Evolutionary conservation across 2,888 invertebrate species (phyloP), one percentile per base, ranked within the genome.

Genomic region (Meandrusa payeni): DNA sequence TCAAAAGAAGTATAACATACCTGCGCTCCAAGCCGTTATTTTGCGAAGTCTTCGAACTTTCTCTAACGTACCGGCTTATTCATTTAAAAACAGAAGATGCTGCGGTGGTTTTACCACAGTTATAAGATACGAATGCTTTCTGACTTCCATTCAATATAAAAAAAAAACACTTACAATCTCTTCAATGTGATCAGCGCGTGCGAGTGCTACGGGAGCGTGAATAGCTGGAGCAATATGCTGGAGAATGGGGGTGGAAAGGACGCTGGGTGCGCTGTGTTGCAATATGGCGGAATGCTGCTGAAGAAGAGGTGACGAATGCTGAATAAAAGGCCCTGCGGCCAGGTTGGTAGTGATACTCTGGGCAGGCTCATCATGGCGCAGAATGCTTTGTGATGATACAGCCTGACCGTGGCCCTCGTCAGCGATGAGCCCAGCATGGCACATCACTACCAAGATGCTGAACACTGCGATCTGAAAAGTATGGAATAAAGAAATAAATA

Each of bases 361-460:
- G 1, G 65, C 53, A 0, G 74, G 69, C 46, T 83, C 75, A 50
- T 82, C 77, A 46, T 85, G 83, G 31, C 74, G 79, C 48, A 77
- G 54, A 49, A 87, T 79, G 63, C 77, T 86, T 42, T 86, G 86
- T 5, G 85, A 82, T 9, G 87, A 86, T 7, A 87, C 61, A 2
- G 83, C 82, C 2, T 64, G 62, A 2, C 64, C 66, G 12, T 83
- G 76, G 3, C 74, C 69, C 2, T 79, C 67, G 7, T 76, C 74
- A 2, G 64, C 57, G 22, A 89, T 59, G 1, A 77, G 43, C 17
- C 82, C 89, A 1, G 86, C 88, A 44, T 82, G 82, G 64, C 88
- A 87, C 15, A 70, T 55, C 1, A 88, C 89, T 55, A 89, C 63
- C 22, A 90, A 46, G 32, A 73, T 67, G 57, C 76, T 71, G 53